phyloP scores from a whole-genome alignment of 2,797 vertebrate genomes.

The Miichthys miiuy region DNA sequence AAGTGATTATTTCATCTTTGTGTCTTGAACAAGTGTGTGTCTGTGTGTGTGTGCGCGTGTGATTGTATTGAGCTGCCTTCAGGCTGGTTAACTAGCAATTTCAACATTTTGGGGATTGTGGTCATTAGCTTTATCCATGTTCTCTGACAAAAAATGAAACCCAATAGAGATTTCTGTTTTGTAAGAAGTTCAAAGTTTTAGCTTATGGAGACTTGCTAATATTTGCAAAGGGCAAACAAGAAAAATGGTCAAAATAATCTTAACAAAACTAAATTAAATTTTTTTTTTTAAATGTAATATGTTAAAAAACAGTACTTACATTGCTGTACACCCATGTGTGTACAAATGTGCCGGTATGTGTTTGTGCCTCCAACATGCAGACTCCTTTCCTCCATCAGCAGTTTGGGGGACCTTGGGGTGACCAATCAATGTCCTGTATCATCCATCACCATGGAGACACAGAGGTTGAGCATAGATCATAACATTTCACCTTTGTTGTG shows the following conservation, averaged over 20 bases:
- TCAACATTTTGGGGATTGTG: constrained; percentile 57
- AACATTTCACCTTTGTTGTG: constrained; percentile 8
- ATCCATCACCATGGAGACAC: constrained; percentile 63
- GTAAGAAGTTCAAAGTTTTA: constrained; percentile 30
- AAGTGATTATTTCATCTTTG: constrained; percentile 76
- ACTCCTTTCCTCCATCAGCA: constrained; percentile 69
- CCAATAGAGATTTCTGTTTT: constrained; percentile 27
- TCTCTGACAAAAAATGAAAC: constrained; percentile 29
- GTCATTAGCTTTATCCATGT: constrained; percentile 46
- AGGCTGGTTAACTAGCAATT: constrained; percentile 68
- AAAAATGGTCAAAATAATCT: neutral
- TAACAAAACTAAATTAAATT: neutral
- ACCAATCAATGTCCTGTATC: constrained; percentile 58
- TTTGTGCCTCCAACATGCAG: constrained; percentile 33
- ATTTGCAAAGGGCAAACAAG: constrained; percentile 1
- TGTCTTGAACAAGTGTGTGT: constrained; percentile 48
- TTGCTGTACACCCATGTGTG: neutral
- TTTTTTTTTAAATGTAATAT: neutral
- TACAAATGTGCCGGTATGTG: neutral
- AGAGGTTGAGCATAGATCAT: constrained; percentile 1
- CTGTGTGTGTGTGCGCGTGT: constrained; percentile 14
- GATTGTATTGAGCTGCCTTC: constrained; percentile 55
- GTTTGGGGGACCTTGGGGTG: constrained; percentile 54
- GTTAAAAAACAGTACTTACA: neutral
- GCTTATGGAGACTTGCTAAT: neutral